Evolutionary conservation across 2,113 vertebrate genomes (phyloP).

Genomic region (Rhinolophus ferrumequinum): DNA sequence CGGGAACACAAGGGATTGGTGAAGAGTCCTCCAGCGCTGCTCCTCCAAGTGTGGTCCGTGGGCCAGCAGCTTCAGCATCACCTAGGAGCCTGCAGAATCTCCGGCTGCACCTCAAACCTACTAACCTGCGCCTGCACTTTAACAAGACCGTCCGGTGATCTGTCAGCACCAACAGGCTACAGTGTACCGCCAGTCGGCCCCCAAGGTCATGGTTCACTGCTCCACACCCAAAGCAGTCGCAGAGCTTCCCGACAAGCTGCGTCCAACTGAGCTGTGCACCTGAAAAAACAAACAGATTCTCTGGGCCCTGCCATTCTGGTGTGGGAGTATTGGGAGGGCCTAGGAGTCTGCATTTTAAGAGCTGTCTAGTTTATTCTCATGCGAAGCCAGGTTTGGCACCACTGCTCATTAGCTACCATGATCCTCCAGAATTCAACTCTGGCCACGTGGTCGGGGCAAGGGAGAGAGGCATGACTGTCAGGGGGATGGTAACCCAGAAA

Average conservation of each 20-base stretch:
- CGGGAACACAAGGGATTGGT: fast-evolving
- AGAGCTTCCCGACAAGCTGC: neutral
- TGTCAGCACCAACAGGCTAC: neutral
- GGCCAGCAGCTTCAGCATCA: neutral
- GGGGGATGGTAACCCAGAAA: fast-evolving
- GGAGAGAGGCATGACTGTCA: neutral
- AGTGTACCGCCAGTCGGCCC: neutral
- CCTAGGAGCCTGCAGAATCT: neutral
- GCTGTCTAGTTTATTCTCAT: neutral
- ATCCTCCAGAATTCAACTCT: neutral
- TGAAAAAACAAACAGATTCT: neutral
- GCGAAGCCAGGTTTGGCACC: neutral
- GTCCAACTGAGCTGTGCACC: neutral
- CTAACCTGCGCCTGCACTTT: neutral
- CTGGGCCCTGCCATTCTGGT: neutral
- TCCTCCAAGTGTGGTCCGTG: neutral
- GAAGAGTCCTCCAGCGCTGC: neutral
- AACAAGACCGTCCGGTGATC: neutral
- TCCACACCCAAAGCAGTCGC: neutral
- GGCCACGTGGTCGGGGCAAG: too few relatives aligned
- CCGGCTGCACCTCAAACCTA: too few relatives aligned
- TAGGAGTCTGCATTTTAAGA: neutral
- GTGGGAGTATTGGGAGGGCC: neutral
- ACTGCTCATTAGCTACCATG: neutral
- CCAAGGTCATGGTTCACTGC: neutral